phyloP scores from a whole-genome alignment of 2,797 vertebrate genomes.

The Trematomus bernacchii region DNA sequence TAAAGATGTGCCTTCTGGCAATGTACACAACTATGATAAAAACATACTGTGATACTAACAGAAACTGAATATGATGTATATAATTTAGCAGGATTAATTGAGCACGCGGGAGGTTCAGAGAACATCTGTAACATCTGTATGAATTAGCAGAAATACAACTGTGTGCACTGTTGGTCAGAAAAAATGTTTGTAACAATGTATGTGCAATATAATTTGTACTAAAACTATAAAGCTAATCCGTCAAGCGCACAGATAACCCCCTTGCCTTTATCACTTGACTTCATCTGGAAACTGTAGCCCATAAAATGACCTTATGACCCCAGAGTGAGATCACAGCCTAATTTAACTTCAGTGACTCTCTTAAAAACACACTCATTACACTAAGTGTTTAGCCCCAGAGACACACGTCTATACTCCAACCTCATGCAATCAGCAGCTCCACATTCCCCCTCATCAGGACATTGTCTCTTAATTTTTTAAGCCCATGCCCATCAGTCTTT shows the following conservation, averaged over 20 bases:
- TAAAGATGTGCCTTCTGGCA: slow-evolving; percentile 15
- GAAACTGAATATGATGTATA: neutral
- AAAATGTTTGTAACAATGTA: neutral
- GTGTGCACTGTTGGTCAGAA: neutral
- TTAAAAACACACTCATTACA: slow-evolving; percentile 79
- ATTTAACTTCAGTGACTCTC: slow-evolving; percentile 64
- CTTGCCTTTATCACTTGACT: slow-evolving; percentile 34
- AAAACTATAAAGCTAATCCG: slow-evolving; percentile 13
- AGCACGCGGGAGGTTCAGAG: neutral
- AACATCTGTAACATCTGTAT: neutral
- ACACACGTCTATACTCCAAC: slow-evolving; percentile 46
- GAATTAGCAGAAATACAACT: neutral
- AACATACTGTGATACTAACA: neutral
- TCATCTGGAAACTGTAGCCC: slow-evolving; percentile 60
- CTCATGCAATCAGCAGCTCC: slow-evolving; percentile 62
- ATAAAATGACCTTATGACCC: slow-evolving; percentile 70
- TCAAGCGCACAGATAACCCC: slow-evolving; percentile 11
- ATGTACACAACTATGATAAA: slow-evolving; percentile 14
- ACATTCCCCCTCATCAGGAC: slow-evolving; percentile 66
- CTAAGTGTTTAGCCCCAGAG: slow-evolving; percentile 71
- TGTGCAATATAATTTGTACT: neutral
- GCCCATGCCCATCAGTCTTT: slow-evolving; percentile 63
- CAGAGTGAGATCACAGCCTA: slow-evolving; percentile 75
- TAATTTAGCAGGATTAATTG: neutral
- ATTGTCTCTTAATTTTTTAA: slow-evolving; percentile 66